Conservation (phyloP, 2,888 invertebrate genomes). For the Perizoma flavofasciatum region DNA sequence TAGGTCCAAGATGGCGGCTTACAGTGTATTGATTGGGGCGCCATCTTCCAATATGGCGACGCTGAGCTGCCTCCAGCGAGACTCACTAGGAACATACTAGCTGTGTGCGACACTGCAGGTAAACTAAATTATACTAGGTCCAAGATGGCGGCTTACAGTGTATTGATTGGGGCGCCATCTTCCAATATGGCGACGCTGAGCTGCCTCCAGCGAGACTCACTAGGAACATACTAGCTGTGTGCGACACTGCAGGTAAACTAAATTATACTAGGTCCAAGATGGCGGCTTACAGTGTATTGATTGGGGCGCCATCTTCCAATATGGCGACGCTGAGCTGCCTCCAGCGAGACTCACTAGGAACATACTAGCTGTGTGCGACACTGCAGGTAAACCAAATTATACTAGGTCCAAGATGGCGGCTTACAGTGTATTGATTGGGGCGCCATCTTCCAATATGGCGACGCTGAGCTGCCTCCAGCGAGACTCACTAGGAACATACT, state of each 20-base stretch:
- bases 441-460: constrained; percentile 49
- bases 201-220: constrained; percentile 38
- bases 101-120: constrained; percentile 17
- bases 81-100: constrained; percentile 48
- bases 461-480: constrained; percentile 14
- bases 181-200: constrained; percentile 44
- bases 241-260: constrained; percentile 16
- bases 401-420: neutral
- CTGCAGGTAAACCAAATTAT: constrained; percentile 13
- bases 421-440: constrained; percentile 59
- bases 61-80: constrained; percentile 16
- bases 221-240: constrained; percentile 42
- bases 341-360: constrained; percentile 43
- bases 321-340: constrained; percentile 36
- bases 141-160: constrained; percentile 23
- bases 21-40: constrained; percentile 60
- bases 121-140: neutral
- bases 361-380: constrained; percentile 36
- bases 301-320: constrained; percentile 53
- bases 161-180: constrained; percentile 59
- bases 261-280: neutral
- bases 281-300: constrained; percentile 49
- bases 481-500: constrained; percentile 48
- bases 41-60: constrained; percentile 48
- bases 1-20: neutral